Percentiles rank a stretch among this genome's conserved stretches.
phyloP scores from a whole-genome alignment of 2,888 invertebrate genomes.

The Tanypteryx hageni region DNA sequence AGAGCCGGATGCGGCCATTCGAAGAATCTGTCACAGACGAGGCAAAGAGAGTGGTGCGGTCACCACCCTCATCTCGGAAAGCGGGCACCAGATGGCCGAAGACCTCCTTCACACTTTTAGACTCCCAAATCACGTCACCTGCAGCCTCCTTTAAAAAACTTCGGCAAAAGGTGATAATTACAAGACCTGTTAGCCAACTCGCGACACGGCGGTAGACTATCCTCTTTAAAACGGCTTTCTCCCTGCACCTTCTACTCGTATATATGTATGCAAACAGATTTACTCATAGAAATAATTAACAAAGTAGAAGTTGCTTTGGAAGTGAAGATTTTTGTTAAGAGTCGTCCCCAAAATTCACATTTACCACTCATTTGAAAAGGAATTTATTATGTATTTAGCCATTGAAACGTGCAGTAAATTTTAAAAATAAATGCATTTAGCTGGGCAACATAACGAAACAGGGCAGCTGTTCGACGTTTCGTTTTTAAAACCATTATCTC shows the following conservation, averaged over 20 bases:
- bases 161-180: slow-evolving; percentile 34
- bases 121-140: slow-evolving; percentile 41
- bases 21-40: not conserved
- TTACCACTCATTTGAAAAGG: no score
- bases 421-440: no score
- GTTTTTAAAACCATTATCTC: no score
- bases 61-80: not conserved
- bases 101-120: not conserved
- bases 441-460: no score
- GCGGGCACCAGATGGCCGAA: not conserved
- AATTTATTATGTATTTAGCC: no score
- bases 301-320: no score
- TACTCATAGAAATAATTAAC: no score
- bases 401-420: no score
- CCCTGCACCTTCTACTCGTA: not conserved
- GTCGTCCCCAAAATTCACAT: no score
- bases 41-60: not conserved
- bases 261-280: not conserved
- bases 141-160: not conserved
- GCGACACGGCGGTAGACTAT: not conserved
- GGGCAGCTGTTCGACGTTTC: no score
- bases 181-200: slow-evolving; percentile 52
- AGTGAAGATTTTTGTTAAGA: no score
- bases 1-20: no score
- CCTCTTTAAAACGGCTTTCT: not conserved